Conservation (phyloP, 2,888 invertebrate genomes). For the Stomorhina lunata region DNA sequence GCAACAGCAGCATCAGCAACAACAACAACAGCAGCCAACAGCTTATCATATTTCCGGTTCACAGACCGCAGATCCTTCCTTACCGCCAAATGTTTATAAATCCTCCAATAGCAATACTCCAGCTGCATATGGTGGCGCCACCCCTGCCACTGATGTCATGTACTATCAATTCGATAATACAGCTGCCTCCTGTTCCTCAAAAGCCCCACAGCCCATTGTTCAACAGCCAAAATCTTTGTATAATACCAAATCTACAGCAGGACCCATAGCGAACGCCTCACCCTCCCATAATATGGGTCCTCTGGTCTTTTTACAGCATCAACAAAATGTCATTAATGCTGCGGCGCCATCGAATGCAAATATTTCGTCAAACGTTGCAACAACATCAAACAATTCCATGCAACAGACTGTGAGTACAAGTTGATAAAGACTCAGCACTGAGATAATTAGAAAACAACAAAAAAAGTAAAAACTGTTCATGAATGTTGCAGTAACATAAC, state of each 20-base stretch:
- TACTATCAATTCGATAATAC: constrained; percentile 78
- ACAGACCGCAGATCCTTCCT: constrained; percentile 76
- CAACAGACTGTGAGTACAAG: constrained; percentile 77
- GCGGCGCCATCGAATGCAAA: constrained; percentile 61
- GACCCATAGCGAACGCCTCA: constrained; percentile 24
- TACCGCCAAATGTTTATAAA: constrained; percentile 71
- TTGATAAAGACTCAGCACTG: constrained; percentile 47
- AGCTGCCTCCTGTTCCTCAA: constrained; percentile 55
- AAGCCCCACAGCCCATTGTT: constrained; percentile 54
- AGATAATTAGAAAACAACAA: constrained; percentile 25
- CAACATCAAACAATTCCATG: constrained; percentile 67
- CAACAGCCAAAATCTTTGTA: constrained; percentile 52
- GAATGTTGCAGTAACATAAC: constrained; percentile 63
- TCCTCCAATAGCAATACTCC: constrained; percentile 26
- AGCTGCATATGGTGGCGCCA: constrained; percentile 72
- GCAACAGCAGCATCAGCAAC: constrained; percentile 53
- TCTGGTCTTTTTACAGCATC: constrained; percentile 76
- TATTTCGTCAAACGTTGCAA: constrained; percentile 62
- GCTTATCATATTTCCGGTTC: constrained; percentile 79
- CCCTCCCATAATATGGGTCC: constrained; percentile 69
- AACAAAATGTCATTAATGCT: constrained; percentile 68
- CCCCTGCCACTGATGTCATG: constrained; percentile 77
- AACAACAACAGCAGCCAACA: constrained; percentile 65
- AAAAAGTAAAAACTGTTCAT: constrained; percentile 39
- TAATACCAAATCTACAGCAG: constrained; percentile 32